Evolutionary conservation across 1,140 invertebrate genomes (phyloP).

Genomic region (Hypothenemus hampei): DNA sequence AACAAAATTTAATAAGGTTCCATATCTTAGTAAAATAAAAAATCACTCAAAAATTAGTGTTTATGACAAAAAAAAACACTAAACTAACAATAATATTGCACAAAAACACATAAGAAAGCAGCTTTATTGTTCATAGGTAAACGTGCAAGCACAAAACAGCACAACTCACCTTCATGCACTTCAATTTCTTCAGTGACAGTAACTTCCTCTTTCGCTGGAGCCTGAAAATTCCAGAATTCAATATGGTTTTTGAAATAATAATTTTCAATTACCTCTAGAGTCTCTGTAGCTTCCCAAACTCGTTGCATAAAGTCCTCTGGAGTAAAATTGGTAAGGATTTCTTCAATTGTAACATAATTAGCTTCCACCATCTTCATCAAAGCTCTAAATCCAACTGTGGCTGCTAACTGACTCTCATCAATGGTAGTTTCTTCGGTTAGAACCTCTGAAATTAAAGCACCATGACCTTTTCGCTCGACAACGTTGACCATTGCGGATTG

Average conservation of each 20-base stretch:
- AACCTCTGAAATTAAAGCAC: conserved; percentile 71
- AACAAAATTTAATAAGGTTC: conserved; percentile 1
- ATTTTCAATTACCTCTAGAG: conserved; percentile 54
- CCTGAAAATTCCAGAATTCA: conserved; percentile 28
- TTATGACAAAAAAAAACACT: no score
- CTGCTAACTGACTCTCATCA: conserved; percentile 67
- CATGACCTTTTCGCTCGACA: conserved; percentile 74
- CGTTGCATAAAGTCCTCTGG: conserved; percentile 75
- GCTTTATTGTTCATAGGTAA: no score
- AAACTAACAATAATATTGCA: no score
- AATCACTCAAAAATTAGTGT: no score
- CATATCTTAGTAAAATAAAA: not conserved
- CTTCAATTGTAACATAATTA: conserved; percentile 73
- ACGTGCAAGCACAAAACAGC: conserved; percentile 9
- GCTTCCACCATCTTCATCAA: conserved; percentile 80
- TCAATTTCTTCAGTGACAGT: conserved; percentile 37
- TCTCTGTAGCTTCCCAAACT: conserved; percentile 68
- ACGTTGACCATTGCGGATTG: conserved; percentile 76
- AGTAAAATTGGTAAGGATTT: conserved; percentile 72
- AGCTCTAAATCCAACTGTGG: conserved; percentile 74
- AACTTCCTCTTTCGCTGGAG: conserved; percentile 32
- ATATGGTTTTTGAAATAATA: not conserved
- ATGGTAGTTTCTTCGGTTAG: conserved; percentile 70
- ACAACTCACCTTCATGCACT: conserved; percentile 39
- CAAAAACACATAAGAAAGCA: no score